Conservation (phyloP, 2,113 vertebrate species). For the Apodemus speciosus region DNA sequence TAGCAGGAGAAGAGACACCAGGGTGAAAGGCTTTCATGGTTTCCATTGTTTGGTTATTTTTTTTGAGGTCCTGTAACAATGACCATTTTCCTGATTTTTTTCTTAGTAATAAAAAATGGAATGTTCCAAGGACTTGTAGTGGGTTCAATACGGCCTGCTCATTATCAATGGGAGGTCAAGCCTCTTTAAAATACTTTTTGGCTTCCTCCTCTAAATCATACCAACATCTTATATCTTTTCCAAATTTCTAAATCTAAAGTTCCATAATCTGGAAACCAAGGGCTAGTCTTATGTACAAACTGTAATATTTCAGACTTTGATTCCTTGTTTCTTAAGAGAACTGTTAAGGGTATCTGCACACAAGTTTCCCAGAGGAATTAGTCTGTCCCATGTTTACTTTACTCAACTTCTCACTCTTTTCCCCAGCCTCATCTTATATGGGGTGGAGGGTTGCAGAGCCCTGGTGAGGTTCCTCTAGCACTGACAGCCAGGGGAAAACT, state of each 20-base stretch:
- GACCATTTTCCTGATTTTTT: no score
- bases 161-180: background rate
- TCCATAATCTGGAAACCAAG: background rate
- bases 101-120: no score
- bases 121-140: no score
- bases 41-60: no score
- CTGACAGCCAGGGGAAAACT: background rate
- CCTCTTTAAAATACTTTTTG: background rate
- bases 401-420: background rate
- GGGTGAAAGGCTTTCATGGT: no score
- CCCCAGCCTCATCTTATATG: background rate
- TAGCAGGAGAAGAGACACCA: no score
- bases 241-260: background rate
- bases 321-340: background rate
- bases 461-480: background rate
- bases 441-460: rapidly evolving
- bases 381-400: background rate
- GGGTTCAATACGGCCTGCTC: no score
- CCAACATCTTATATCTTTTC: background rate
- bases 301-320: background rate
- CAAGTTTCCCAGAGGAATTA: background rate
- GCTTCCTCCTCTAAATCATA: background rate
- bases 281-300: background rate
- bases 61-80: no score
- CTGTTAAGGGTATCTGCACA: background rate